Conservation (phyloP, 92 coral and sea anemone species). For the Epizoanthus rinbou region DNA sequence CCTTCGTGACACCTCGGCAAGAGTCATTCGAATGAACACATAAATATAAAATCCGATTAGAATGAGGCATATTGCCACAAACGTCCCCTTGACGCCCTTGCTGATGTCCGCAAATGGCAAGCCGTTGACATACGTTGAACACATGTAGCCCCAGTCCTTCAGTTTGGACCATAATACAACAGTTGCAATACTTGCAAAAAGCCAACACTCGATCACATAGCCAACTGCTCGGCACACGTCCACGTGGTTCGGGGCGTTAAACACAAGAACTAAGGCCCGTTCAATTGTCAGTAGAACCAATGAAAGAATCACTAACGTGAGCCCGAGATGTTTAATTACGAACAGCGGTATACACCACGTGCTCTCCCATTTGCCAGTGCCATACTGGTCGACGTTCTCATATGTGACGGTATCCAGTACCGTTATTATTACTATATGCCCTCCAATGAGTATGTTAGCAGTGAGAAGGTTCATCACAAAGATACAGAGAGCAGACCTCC, state of each 20-base stretch:
- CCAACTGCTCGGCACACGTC: slow-evolving; percentile 85
- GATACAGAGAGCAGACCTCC: slow-evolving; percentile 77
- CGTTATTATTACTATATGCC: slow-evolving; percentile 73
- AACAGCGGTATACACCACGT: slow-evolving; percentile 80
- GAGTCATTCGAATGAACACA: slow-evolving; percentile 64
- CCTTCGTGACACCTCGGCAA: slow-evolving; percentile 34
- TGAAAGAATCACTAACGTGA: slow-evolving; percentile 68
- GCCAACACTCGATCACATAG: slow-evolving; percentile 85
- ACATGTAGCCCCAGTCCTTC: slow-evolving; percentile 82
- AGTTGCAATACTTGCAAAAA: slow-evolving; percentile 75
- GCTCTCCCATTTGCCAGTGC: slow-evolving; percentile 78
- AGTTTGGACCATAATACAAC: slow-evolving; percentile 83
- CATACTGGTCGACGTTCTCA: slow-evolving; percentile 73
- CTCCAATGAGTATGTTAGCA: slow-evolving; percentile 81
- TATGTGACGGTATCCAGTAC: slow-evolving; percentile 76
- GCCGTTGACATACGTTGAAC: slow-evolving; percentile 72
- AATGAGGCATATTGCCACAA: slow-evolving; percentile 61
- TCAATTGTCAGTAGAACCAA: slow-evolving; percentile 69
- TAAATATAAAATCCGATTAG: slow-evolving; percentile 62
- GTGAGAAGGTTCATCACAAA: slow-evolving; percentile 82
- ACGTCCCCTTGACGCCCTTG: slow-evolving; percentile 67
- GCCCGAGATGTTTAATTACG: slow-evolving; percentile 77
- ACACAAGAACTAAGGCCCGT: slow-evolving; percentile 63
- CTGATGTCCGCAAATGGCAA: slow-evolving; percentile 67
- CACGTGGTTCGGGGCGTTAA: slow-evolving; percentile 68